Conservation (phyloP, 2,113 vertebrate genomes). For the Triplophysa rosa region DNA sequence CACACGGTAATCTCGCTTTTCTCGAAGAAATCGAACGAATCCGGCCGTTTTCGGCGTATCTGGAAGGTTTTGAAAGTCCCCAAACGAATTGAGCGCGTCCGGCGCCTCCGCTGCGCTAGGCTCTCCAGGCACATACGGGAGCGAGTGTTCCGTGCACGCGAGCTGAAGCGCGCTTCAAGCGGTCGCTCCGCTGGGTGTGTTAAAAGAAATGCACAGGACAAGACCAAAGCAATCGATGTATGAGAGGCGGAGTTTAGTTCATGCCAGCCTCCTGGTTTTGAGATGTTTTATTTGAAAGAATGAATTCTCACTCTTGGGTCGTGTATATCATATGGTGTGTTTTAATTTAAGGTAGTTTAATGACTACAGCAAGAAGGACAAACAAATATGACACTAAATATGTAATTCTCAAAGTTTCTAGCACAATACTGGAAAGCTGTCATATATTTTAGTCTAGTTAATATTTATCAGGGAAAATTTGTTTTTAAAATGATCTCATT, state of each 20-base stretch:
- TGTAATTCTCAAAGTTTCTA: not conserved
- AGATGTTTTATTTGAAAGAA: not conserved
- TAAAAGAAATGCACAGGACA: constrained; percentile 64
- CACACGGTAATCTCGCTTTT: not conserved
- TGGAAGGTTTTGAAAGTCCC: constrained; percentile 56
- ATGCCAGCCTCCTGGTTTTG: not conserved
- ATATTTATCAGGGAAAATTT: not conserved
- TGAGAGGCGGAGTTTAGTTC: constrained; percentile 69
- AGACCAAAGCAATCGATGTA: constrained; percentile 79
- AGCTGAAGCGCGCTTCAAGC: constrained; percentile 63
- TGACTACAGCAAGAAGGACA: not conserved
- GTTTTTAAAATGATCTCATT: too few species aligned
- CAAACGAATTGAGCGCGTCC: constrained; percentile 57
- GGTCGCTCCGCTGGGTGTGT: constrained; percentile 54
- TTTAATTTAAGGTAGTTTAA: not conserved
- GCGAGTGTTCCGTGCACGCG: constrained; percentile 40
- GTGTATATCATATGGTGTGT: not conserved
- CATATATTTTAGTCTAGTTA: not conserved
- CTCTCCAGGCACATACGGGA: constrained; percentile 70
- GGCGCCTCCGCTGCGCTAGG: constrained; percentile 65
- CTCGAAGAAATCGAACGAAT: constrained; percentile 47
- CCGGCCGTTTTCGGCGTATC: constrained; percentile 64
- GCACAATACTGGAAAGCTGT: not conserved
- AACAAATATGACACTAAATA: not conserved
- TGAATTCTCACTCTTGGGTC: not conserved